Evolutionary conservation across 2,113 vertebrate genomes (phyloP), one percentile per base, ranked within the genome.

Genomic region (Clarias gariepinus): DNA sequence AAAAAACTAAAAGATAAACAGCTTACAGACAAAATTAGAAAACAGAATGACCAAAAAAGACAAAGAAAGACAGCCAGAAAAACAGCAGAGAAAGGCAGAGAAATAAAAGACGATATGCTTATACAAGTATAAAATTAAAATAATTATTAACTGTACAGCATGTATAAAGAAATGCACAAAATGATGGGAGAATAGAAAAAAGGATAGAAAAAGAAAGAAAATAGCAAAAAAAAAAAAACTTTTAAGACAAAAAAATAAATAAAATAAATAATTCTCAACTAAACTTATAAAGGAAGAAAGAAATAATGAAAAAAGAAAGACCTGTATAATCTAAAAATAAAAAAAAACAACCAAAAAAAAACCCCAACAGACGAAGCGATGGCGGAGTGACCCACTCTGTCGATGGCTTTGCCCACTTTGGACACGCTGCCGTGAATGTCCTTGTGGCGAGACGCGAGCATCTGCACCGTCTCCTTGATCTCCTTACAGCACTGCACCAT

Each of bases 341-440:
- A 9, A 64, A 3, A 11, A 64, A 3, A 11, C 1, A 64, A 64
- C 9, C 3, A 64, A 9, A n/a, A 7, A n/a, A 19, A 41, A 9
- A 47, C 33, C 33, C 33, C 33, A 13, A 41, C 23, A 25, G 9
- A 13, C 18, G 28, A 8, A 5, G 2, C 5, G 33, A 74, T 1
- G 19, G 0, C 28, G 6, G 18, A 6, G 9, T 0, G 0, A 53
- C 95, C 93, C 86, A 97, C 96, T 93, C 97, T 92, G 91, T 97
- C 97, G 1, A 97, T 97, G 88, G 96, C 97, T 95, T 97, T 97
- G 85, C 97, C 97, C 86, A 97, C 96, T 92, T 96, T 95, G 23
- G 96, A 97, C 69, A 97, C 96, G 0, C 96, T 97, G 92, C 96
- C 96, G 33, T 97, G 97, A 84, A 97, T 97, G 91, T 97, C 96